Base-by-base conservation (phyloP, 2,113 vertebrate species). In the Glaucomys volans region DNA sequence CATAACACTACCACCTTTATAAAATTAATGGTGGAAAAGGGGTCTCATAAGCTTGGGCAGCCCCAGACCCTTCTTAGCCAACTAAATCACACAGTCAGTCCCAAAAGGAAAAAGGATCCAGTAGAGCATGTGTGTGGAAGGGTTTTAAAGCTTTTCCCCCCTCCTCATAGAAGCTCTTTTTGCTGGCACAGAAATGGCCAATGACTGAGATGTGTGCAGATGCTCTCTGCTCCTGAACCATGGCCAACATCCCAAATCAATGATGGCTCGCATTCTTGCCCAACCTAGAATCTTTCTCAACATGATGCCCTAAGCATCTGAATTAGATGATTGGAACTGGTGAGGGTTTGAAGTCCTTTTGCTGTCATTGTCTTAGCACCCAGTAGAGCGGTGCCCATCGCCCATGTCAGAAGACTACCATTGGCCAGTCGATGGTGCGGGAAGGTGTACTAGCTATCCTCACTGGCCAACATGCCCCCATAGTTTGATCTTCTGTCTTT, bases 241-340 rank as follows among this genome's bases (percentile, higher is more conserved):
- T 12, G 54, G 93, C 93, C 93, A 92, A 75, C 50, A 85, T 59
- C 67, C 83, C 87, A 35, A 77, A 85, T 77, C 95, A 82, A 26
- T 64, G 90, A 71, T 26, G 64, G 50, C 72, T 84, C n/a, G 80
- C 57, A 71, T 80, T 72, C 83, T 77, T 89, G 82, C 87, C 90
- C 85, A 88, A 72, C 69, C 47, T 82, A 89, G 67, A 89, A 13
- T 83, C 62, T 94, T 96, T 93, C 64, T 90, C 87, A 74, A 26
- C 28, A 7, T 1, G 40, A 88, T 82, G n/a, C 69, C 26, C 30
- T 75, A 42, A 40, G 32, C 69, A 69, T 40, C 75, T 95, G 16
- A 62, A 71, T 83, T 42, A 92, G 84, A 90, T 62, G 69, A 74
- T 64, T 89, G 66, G 74, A 71, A 47, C 35, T 64, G 28, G 69